A percentile compares a stretch with the other conserved stretches of the same genome.
phyloP scores from a whole-genome alignment of 2,888 invertebrate species.

The Chymomyza caudatula region DNA sequence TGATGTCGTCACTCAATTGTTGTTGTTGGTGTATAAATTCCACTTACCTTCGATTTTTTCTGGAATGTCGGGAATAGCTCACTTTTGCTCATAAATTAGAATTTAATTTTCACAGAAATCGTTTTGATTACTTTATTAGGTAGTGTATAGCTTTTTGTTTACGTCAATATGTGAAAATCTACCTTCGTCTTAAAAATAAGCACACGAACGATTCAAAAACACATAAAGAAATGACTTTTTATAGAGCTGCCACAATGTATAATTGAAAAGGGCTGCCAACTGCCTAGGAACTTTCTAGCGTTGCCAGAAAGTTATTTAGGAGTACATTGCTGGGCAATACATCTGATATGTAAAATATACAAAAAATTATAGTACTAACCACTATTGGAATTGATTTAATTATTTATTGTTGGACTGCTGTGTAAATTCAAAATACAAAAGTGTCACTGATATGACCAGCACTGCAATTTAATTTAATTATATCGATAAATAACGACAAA shows the following conservation, averaged over 20 bases:
- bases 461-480: too few species aligned
- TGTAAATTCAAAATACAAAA: too few species aligned
- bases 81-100: too few species aligned
- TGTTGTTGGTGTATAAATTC: neutral
- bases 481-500: too few species aligned
- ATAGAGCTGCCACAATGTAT: too few species aligned
- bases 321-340: neutral
- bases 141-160: neutral
- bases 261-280: constrained; percentile 1
- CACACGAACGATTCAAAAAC: neutral
- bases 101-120: neutral
- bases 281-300: neutral
- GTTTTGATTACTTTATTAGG: neutral
- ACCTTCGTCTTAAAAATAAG: neutral
- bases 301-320: neutral
- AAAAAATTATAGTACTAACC: too few species aligned
- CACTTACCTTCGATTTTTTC: neutral
- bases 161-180: neutral
- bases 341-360: neutral
- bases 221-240: too few species aligned
- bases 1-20: constrained; percentile 51
- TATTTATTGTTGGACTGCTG: too few species aligned
- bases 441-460: too few species aligned
- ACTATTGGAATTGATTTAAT: too few species aligned
- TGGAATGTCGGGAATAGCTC: neutral